Percentiles rank a stretch among this genome's conserved stretches.
Conservation (phyloP, 2,888 invertebrate genomes). For the Lasioglossum morio region DNA sequence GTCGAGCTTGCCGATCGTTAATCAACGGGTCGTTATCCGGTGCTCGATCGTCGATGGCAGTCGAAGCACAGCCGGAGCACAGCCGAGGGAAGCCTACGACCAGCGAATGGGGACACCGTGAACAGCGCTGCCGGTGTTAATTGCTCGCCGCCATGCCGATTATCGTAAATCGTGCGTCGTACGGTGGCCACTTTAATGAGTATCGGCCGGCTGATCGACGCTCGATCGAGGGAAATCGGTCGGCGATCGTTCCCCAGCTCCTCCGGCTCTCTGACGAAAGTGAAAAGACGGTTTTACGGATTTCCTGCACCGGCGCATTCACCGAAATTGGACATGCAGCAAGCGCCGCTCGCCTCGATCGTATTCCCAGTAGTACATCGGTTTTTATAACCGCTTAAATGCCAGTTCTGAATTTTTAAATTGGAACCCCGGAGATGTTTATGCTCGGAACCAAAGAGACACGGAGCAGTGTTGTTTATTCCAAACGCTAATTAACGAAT, state of each 20-base stretch:
- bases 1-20: slow-evolving; percentile 63
- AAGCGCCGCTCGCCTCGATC: background rate
- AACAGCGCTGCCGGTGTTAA: slow-evolving; percentile 43
- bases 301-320: too few species aligned
- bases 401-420: background rate
- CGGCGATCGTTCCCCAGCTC: background rate
- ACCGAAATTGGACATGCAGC: background rate
- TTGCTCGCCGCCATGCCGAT: slow-evolving; percentile 40
- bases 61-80: background rate
- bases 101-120: slow-evolving; percentile 44
- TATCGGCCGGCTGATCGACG: slow-evolving; percentile 1
- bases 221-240: background rate
- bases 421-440: background rate
- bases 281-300: slow-evolving; percentile 22
- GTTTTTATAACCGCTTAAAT: background rate
- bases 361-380: background rate
- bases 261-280: slow-evolving; percentile 15
- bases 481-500: background rate
- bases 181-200: slow-evolving; percentile 35
- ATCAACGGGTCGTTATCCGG: slow-evolving; percentile 66
- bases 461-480: background rate
- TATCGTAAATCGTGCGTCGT: slow-evolving; percentile 51
- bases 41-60: slow-evolving; percentile 49
- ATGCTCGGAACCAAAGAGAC: background rate
- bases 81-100: slow-evolving; percentile 21